These are phyloP conservation scores for Ciconia boyciana DNA, from an alignment of 2,113 vertebrate genomes.

Conservation along the genomic window DNA sequence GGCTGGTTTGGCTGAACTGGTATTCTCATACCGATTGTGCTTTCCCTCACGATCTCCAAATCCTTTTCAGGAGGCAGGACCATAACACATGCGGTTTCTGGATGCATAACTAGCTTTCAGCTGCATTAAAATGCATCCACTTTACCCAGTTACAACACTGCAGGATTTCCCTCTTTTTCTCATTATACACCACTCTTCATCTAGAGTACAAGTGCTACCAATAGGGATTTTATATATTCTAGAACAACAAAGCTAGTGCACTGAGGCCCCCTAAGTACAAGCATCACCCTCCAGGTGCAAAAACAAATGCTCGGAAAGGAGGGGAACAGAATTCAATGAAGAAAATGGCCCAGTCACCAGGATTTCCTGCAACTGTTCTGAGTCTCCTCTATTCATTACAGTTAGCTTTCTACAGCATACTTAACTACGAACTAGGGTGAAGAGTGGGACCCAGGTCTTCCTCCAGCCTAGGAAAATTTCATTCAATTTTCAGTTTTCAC, in stretches of 20 bases:
- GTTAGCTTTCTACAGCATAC: neutral
- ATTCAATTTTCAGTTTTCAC: neutral
- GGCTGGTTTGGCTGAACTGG: neutral
- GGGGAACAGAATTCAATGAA: neutral
- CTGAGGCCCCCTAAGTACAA: neutral
- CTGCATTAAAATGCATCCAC: neutral
- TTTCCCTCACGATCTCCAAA: neutral
- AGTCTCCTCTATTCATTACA: neutral
- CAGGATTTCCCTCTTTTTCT: neutral
- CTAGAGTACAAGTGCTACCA: neutral
- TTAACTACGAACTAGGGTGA: neutral
- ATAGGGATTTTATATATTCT: neutral
- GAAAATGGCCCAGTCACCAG: neutral
- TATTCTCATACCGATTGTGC: neutral
- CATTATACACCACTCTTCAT: rapidly evolving
- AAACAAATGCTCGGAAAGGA: neutral
- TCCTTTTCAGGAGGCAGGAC: neutral
- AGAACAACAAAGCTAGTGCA: neutral
- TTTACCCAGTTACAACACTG: neutral
- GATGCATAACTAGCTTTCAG: neutral
- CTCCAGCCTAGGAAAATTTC: neutral
- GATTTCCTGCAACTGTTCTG: conserved; percentile 3
- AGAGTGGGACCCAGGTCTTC: neutral
- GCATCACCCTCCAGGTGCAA: neutral
- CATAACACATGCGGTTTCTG: neutral